Conservation (phyloP, 2,797 vertebrate genomes). For the Bovichtus variegatus region DNA sequence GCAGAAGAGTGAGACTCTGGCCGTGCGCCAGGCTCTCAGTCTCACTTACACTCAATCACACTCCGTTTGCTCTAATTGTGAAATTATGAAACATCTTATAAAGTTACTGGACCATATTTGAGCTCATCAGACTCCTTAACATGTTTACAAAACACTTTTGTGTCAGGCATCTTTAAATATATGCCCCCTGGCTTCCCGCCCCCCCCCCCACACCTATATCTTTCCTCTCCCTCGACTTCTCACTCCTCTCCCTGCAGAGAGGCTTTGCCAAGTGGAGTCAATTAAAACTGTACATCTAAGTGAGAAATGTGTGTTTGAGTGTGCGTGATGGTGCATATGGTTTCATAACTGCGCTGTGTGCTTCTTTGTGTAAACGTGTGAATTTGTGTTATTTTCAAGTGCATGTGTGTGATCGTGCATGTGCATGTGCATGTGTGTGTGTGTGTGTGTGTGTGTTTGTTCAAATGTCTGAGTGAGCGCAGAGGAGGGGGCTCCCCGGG, state of each 20-base stretch:
- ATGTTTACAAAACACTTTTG: slow-evolving; percentile 15
- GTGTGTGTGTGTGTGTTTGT: slow-evolving; percentile 44
- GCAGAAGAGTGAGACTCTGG: slow-evolving; percentile 62
- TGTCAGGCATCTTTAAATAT: slow-evolving; percentile 50
- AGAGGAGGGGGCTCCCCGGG: slow-evolving; percentile 79
- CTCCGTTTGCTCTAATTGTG: slow-evolving; percentile 61
- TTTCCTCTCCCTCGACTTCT: slow-evolving; percentile 52
- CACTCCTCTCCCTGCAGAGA: slow-evolving; percentile 72
- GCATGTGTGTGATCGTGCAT: slow-evolving; percentile 37
- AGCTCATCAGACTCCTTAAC: slow-evolving; percentile 31
- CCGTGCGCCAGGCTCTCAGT: slow-evolving; percentile 58
- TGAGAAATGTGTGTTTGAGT: slow-evolving; percentile 71
- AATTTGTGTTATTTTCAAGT: slow-evolving; percentile 65
- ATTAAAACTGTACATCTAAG: slow-evolving; percentile 84
- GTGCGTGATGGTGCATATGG: slow-evolving; percentile 38
- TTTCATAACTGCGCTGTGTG: slow-evolving; percentile 55
- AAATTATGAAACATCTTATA: slow-evolving; percentile 55
- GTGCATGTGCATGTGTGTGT: slow-evolving; percentile 16
- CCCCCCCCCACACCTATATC: slow-evolving; percentile 46
- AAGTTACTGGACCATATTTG: slow-evolving; percentile 36
- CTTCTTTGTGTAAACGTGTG: slow-evolving; percentile 74
- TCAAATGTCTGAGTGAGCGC: slow-evolving; percentile 48
- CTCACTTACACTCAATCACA: slow-evolving; percentile 63
- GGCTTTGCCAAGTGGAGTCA: slow-evolving; percentile 81
- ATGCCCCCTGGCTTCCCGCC: slow-evolving; percentile 40